These are phyloP conservation scores for Sardina pilchardus DNA, from an alignment of 2,113 vertebrate species.

Conservation along the genomic window DNA sequence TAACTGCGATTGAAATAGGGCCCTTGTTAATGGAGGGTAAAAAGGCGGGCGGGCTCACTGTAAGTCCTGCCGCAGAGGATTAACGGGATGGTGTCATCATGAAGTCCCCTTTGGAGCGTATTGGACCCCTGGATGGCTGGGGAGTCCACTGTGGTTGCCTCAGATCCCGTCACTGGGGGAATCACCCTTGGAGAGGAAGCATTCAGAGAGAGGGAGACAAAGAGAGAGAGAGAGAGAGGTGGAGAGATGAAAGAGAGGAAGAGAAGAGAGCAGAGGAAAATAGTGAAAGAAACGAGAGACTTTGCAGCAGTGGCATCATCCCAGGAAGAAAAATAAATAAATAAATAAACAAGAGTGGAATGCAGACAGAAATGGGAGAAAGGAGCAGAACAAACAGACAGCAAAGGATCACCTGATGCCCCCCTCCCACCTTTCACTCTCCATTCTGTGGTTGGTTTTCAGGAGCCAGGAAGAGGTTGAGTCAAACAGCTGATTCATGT, in stretches of 20 bases:
- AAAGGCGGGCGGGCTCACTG: neutral
- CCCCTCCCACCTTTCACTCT: neutral
- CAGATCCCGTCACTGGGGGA: slow-evolving; percentile 73
- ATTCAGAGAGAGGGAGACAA: slow-evolving; percentile 48
- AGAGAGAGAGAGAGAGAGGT: neutral
- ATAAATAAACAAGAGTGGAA: neutral
- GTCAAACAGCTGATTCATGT: slow-evolving; percentile 67
- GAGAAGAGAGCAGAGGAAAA: slow-evolving; percentile 20
- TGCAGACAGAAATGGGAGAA: neutral
- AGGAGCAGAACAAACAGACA: slow-evolving; percentile 20
- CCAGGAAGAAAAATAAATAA: neutral
- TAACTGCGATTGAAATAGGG: neutral
- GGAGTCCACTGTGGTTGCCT: slow-evolving; percentile 63
- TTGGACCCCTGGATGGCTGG: slow-evolving; percentile 60
- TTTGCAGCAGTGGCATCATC: no score
- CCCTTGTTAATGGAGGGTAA: neutral
- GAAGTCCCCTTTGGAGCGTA: slow-evolving; percentile 32
- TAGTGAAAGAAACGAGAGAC: neutral
- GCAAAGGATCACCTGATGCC: neutral
- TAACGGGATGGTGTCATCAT: slow-evolving; percentile 54
- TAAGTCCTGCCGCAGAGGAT: slow-evolving; percentile 13
- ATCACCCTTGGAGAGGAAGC: slow-evolving; percentile 62
- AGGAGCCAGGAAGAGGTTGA: slow-evolving; percentile 40
- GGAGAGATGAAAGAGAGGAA: slow-evolving; percentile 4
- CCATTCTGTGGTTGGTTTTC: neutral